Percentiles rank a stretch among this genome's conserved stretches.
phyloP scores from a whole-genome alignment of 1,140 invertebrate species.

The Hirudo medicinalis region DNA sequence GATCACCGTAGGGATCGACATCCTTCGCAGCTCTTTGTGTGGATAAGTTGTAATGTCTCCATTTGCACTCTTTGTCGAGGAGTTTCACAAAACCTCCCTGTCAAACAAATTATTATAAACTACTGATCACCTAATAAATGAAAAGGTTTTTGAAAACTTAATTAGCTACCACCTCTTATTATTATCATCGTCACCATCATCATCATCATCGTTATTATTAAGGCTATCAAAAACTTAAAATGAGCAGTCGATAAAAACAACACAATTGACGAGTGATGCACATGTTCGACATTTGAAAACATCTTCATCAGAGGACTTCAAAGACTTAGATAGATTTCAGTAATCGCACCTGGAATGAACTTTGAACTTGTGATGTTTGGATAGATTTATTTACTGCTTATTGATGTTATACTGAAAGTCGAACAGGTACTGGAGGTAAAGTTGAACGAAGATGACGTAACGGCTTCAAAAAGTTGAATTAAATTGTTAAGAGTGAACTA shows the following conservation, averaged over 20 bases:
- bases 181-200: too few relatives aligned
- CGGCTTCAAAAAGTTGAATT: not conserved
- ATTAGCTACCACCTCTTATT: not conserved
- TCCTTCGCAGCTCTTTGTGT: constrained; percentile 32
- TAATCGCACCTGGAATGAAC: too few relatives aligned
- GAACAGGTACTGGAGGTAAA: not conserved
- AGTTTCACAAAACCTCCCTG: constrained; percentile 30
- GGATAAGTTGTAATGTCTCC: constrained; percentile 33
- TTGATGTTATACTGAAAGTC: not conserved
- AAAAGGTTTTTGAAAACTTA: not conserved
- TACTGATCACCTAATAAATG: not conserved
- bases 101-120: constrained; percentile 8
- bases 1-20: constrained; percentile 32
- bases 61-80: constrained; percentile 37
- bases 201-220: too few relatives aligned
- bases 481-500: not conserved
- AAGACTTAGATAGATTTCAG: too few relatives aligned
- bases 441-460: not conserved
- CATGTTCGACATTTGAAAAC: too few relatives aligned
- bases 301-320: too few relatives aligned
- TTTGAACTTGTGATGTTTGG: not conserved
- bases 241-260: too few relatives aligned
- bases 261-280: too few relatives aligned
- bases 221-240: too few relatives aligned
- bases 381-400: not conserved